Conservation (phyloP, 2,888 invertebrate genomes). For the Scaptomyza tumidula region DNA sequence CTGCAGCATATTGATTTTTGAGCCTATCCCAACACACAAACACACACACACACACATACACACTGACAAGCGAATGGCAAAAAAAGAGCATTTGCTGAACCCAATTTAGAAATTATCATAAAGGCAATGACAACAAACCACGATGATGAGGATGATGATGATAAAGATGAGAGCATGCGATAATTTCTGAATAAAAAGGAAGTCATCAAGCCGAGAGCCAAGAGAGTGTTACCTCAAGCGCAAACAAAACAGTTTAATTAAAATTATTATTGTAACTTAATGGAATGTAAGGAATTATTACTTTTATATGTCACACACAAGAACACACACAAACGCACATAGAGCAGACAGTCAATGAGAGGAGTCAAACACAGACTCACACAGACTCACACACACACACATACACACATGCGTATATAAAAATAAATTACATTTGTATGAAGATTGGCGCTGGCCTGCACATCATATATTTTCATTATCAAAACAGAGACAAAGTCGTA, state of each 20-base stretch:
- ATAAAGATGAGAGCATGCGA: conserved; percentile 41
- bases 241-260: conserved; percentile 77
- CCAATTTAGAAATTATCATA: conserved; percentile 64
- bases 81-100: conserved; percentile 15
- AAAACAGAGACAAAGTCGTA: conserved; percentile 72
- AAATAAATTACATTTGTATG: conserved; percentile 81
- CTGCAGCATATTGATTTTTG: conserved; percentile 57
- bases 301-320: conserved; percentile 60
- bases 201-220: conserved; percentile 50
- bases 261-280: conserved; percentile 80
- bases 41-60: neutral
- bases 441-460: conserved; percentile 76
- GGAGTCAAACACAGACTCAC: conserved; percentile 7
- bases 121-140: conserved; percentile 49
- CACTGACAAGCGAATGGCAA: conserved; percentile 6
- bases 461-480: conserved; percentile 82
- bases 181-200: conserved; percentile 48
- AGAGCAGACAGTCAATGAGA: conserved; percentile 18
- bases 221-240: conserved; percentile 63
- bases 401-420: conserved; percentile 61
- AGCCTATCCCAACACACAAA: conserved; percentile 39
- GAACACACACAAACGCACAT: conserved; percentile 19
- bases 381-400: conserved; percentile 31
- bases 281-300: conserved; percentile 78
- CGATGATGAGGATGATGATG: conserved; percentile 41